Base-by-base conservation (phyloP, 2,888 invertebrate genomes). In the Brachylomia viminalis region DNA sequence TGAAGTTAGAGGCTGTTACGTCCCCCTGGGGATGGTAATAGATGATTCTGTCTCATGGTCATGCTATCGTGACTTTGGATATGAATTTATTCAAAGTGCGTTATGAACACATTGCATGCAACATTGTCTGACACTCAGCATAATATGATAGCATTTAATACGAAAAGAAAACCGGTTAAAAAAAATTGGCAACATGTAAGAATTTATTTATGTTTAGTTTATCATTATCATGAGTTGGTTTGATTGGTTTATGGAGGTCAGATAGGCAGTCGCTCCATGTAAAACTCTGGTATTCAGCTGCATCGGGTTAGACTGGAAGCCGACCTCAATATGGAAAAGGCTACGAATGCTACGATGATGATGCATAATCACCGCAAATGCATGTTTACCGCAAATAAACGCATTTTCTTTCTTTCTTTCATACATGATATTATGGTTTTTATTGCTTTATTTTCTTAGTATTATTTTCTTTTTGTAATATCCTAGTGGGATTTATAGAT, bases 1-100 rank as follows among this genome's bases (percentile, higher is more conserved):
- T 49, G 17, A 66, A 66, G 2, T 59, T 33, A 45, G 8, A 30
- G 38, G 23, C 27, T 27, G 17, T 42, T 38, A 42, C 27, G 23
- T 71, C 11, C 15, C 45, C 72, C 23, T 61, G 45, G 33, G 59
- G 52, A 79, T 33, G 11, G n/a, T 33, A 13, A 79, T 52, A 27
- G 6, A 70, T 33, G 15, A 23, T 1, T 38, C 45, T 49, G n/a
- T 45, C 20, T 59, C 20, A 52, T 59, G 23, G 42, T 13, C 47
- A 33, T 72, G 33, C 47, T 74, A 27, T 10, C 8, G 30, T 30
- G n/a, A 59, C 10, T 61, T 49, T 49, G 38, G 11, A 20, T 79
- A 71, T 76, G 2, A 75, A 75, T 58, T 58, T 33, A 11, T 38
- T 27, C n/a, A 23, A 45, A 11, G 13, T 27, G 23, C 33, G 47